phyloP scores from a whole-genome alignment of 2,113 vertebrate species.

The Tretioscincus oriximinensis region DNA sequence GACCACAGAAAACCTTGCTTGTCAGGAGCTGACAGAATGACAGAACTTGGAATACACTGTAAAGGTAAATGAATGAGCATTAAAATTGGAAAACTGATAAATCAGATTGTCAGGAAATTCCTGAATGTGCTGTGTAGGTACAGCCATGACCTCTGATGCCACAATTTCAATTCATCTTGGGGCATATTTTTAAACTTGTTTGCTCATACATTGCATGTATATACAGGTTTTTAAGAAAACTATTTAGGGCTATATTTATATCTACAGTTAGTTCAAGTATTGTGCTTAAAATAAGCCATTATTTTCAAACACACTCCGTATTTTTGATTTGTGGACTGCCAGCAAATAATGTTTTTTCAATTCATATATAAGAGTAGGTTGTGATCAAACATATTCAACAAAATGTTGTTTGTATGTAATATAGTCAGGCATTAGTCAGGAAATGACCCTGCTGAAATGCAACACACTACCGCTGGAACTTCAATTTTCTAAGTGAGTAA shows the following conservation, averaged over 20 bases:
- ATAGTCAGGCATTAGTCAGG: neutral
- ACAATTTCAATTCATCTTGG: too few relatives aligned
- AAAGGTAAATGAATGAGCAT: too few relatives aligned
- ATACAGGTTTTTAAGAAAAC: too few relatives aligned
- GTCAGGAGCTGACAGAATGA: too few relatives aligned
- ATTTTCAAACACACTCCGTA: neutral
- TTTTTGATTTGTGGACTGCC: neutral
- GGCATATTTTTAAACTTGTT: too few relatives aligned
- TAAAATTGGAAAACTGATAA: too few relatives aligned
- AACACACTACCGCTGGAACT: neutral
- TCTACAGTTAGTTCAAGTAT: neutral
- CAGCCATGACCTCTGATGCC: too few relatives aligned
- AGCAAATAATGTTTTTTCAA: neutral
- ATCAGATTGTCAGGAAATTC: too few relatives aligned
- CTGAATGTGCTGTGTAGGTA: too few relatives aligned
- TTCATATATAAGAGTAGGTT: neutral
- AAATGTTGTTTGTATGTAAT: neutral
- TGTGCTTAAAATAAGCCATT: neutral
- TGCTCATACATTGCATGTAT: too few relatives aligned
- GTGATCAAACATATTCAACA: neutral
- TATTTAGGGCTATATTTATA: neutral
- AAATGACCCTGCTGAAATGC: constrained; percentile 22
- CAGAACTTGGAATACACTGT: too few relatives aligned
- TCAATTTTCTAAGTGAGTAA: neutral
- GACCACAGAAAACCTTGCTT: too few relatives aligned